A percentile compares a stretch with the other conserved stretches of the same genome.
Conservation (phyloP, 2,113 vertebrate species). For the Megaleporinus macrocephalus region DNA sequence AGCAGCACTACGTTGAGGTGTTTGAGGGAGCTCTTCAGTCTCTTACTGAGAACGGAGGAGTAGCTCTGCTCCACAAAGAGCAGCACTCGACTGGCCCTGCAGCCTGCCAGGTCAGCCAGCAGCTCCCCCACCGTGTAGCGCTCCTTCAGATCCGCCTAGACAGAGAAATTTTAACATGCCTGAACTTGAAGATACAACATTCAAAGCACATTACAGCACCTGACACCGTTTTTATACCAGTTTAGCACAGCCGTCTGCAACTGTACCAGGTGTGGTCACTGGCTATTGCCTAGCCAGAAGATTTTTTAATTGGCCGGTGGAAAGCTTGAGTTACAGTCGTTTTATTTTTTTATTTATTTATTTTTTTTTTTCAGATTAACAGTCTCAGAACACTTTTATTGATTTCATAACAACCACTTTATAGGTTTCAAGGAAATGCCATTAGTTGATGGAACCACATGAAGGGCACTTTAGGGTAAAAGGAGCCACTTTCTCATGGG, state of each 20-base stretch:
- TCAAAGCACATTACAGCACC: background rate
- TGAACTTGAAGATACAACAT: background rate
- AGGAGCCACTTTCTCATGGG: slow-evolving; percentile 31
- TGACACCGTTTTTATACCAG: background rate
- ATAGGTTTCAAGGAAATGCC: background rate
- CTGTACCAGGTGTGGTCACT: background rate
- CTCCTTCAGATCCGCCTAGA: slow-evolving; percentile 71
- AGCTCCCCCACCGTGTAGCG: slow-evolving; percentile 68
- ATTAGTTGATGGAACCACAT: slow-evolving; percentile 24
- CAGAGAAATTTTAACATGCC: background rate
- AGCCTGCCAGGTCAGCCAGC: slow-evolving; percentile 71
- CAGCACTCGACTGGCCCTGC: slow-evolving; percentile 76
- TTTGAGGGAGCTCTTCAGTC: slow-evolving; percentile 75
- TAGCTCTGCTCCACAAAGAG: slow-evolving; percentile 84
- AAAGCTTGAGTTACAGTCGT: too few species aligned
- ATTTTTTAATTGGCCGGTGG: too few species aligned
- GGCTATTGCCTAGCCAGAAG: background rate
- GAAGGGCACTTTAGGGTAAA: slow-evolving; percentile 25
- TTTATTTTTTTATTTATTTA: too few species aligned
- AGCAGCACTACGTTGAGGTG: slow-evolving; percentile 79
- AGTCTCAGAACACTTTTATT: background rate
- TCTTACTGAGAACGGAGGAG: slow-evolving; percentile 74
- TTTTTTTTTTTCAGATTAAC: too few species aligned
- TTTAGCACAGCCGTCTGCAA: too few species aligned
- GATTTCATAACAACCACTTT: background rate